Evolutionary conservation across 2,797 vertebrate genomes (phyloP), one percentile per base, ranked within the genome.

Genomic region (Morus bassanus): DNA sequence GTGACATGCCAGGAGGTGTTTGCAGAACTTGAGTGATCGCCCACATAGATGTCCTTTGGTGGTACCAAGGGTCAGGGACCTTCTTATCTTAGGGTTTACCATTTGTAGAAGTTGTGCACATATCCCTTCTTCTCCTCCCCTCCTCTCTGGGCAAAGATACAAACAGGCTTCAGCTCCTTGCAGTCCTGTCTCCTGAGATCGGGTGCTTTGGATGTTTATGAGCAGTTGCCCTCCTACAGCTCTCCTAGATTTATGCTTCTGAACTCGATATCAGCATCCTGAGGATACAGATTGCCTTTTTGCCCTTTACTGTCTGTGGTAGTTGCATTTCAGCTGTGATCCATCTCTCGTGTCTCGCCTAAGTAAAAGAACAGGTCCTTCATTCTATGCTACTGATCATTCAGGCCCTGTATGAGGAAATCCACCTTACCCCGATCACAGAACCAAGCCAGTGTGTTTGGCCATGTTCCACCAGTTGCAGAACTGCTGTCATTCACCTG

Each of bases 281-380:
- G 33, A 63, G 50, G 76, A 56, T 69, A 43, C 6, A 43, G 56
- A 13, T 39, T 28, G 39, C 24, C 17, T 57, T 70, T 87, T 50
- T 75, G 43, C 17, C 56, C 56, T 75, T 11, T 56, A n/a, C 35
- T 23, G 7, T 39, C 28, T 50, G 43, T 33, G 17, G 30, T n/a
- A 45, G 50, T 37, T 86, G 27, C 27, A 30, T 63, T 75, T 54
- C 35, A 80, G 15, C n/a, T 69, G 56, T 45, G 24, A 50, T 63
- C 17, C 5, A 13, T 51, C 37, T 64, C 37, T 50, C 3, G 0
- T 37, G 43, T 75, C 43, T 69, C 1, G 0, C 11, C 11, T 37
- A 75, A 81, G 25, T 50, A 33, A 30, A 75, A 43, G 50, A 69
- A 31, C 37, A 22, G 37, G 43, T 57, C 37, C 37, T 31, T 86